Evolutionary conservation across 2,113 vertebrate species (phyloP), one percentile per base, ranked within the genome.

Genomic region (Meriones unguiculatus): DNA sequence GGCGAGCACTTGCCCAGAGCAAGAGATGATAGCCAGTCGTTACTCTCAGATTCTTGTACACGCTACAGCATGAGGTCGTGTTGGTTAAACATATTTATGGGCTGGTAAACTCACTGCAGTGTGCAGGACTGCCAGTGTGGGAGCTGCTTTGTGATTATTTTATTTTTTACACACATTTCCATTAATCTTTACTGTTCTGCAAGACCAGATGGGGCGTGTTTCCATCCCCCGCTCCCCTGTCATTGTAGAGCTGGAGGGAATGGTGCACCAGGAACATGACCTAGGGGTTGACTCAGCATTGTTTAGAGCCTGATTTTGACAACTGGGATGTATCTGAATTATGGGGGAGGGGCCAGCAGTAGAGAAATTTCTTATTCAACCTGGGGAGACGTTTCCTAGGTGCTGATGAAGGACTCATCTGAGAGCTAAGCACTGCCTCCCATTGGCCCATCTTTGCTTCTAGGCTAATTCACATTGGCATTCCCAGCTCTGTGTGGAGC

Each of bases 1-100:
- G 97, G 90, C 75, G 50, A 46, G 87, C 20, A 7, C 90, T 90
- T 52, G 96, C 90, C 91, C 84, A 50, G 96, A 93, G 93, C 93
- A 73, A 94, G 95, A 93, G 62, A 7, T 20, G 96, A 46, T 92
- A 95, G 97, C 96, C 86, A 93, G 96, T 85, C 90, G 1, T 87
- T 94, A 20, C 88, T 95, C 70, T 46, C 95, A 93, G 95, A 91
- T 85, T 96, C 94, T 52, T 93, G 96, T 91, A 76, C 94, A 90
- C 57, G 62, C 94, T 38, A 77, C 95, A 89, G 97, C 96, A 93
- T 92, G 97, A 92, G 97, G 96, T 95, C 3, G 90, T 84, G 96
- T 81, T 76, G 92, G 96, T 91, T 87, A 32, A 54, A 57, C 64
- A 17, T 24, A n/a, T 84, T 62, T 28, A 11, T 46, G 96, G 97